Percentiles rank a stretch among this genome's conserved stretches.
Conservation (phyloP, 35 echinoderm and acorn worm genomes). For the Ptychodera flava region DNA sequence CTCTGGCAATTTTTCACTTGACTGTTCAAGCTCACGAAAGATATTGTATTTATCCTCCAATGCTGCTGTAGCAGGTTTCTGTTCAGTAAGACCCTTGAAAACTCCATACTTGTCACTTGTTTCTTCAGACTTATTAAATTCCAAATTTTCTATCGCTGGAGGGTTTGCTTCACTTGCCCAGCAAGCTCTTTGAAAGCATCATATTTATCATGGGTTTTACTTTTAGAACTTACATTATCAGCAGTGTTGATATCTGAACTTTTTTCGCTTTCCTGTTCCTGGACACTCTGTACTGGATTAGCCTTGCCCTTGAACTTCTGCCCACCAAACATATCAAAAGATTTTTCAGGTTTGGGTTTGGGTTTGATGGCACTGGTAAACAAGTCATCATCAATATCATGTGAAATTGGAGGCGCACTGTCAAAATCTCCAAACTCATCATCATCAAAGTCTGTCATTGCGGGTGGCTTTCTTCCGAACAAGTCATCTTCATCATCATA, state of each 20-base stretch:
- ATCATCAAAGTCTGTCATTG: not conserved
- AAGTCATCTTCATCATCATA: not conserved
- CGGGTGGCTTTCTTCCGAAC: not conserved
- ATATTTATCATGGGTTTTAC: no score
- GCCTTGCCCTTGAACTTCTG: not conserved
- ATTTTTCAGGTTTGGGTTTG: not conserved
- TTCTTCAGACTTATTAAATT: no score
- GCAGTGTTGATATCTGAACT: no score
- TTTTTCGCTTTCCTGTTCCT: not conserved
- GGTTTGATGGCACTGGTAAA: not conserved
- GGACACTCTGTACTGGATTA: not conserved
- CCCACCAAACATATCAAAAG: not conserved
- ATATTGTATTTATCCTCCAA: slow-evolving; percentile 22
- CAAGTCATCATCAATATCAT: not conserved
- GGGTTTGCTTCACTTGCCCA: no score
- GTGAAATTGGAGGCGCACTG: not conserved
- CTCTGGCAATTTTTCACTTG: no score
- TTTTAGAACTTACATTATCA: no score
- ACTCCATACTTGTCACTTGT: no score
- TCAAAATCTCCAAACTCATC: not conserved
- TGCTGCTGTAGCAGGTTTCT: slow-evolving; percentile 3
- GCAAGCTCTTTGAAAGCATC: no score
- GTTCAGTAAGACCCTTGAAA: no score
- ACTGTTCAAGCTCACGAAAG: not conserved
- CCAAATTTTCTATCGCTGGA: no score